Base-by-base conservation (phyloP, 2,113 vertebrate species). In the Engraulis encrasicolus region DNA sequence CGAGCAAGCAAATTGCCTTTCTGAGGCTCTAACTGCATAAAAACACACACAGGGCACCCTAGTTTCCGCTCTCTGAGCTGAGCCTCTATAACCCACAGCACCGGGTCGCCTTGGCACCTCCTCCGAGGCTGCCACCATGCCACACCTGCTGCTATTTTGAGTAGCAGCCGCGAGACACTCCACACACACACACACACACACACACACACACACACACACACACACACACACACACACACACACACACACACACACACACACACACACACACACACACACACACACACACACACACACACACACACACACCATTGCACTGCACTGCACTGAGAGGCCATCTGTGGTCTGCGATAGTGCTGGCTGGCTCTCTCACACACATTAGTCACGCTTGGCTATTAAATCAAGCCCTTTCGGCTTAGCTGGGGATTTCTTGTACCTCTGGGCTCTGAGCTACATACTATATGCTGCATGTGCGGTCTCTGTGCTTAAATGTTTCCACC, bases 71-170 rank as follows among this genome's bases (percentile, higher is more conserved):
- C 15, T 7, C 19, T 79, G 23, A 1, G 79, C 15, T 2, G 52
- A 61, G 61, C 78, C 58, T 23, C 78, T 84, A 80, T 84, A 80
- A 80, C 66, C 36, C 66, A 50, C 50, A 80, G 48, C 23, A n/a
- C 52, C 66, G 23, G 66, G 71, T 61, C 38, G 37, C 11, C 20
- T 3, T n/a, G 40, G 66, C 66, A 4, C 2, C 27, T 74, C 31
- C 66, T 23, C 15, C 11, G 66, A 74, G 66, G 66, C 31, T 66
- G 11, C 61, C 40, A 9, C 40, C 9, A 45, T 45, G 34, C n/a
- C 37, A 5, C 9, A 80, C 54, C 54, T 74, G 54, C 17, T 50
- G 78, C 45, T 84, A 52, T 84, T 84, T 81, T 74, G 27, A 74
- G 66, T 71, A 84, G 79, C 71, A 19, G 45, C 23, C 40, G 52